Evolutionary conservation across 2,797 vertebrate genomes (phyloP).

Genomic region (Amazonetta brasiliensis): DNA sequence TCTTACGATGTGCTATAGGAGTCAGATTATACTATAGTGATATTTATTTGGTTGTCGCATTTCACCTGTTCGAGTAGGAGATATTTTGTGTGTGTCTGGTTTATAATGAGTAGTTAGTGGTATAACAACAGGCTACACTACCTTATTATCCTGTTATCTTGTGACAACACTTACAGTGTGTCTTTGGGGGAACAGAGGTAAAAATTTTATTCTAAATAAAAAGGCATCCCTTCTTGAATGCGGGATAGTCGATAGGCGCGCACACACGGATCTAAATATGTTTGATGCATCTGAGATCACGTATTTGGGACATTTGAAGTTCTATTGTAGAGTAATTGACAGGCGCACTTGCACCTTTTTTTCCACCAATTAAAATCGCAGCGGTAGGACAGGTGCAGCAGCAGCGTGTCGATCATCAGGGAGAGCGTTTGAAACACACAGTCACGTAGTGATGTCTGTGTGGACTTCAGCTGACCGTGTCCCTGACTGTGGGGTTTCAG

Average conservation of each 20-base stretch:
- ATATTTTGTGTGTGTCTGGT: conserved; percentile 42
- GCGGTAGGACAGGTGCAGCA: not conserved
- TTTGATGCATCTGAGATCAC: not conserved
- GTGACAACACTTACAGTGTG: conserved; percentile 55
- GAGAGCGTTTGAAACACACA: not conserved
- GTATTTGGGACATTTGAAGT: not conserved
- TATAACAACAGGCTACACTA: conserved; percentile 62
- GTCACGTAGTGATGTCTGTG: not conserved
- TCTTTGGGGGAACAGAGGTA: conserved; percentile 53
- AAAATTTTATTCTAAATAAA: conserved; percentile 51
- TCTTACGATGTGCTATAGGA: conserved; percentile 3
- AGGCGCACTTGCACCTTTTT: not conserved
- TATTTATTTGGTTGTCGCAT: conserved; percentile 56
- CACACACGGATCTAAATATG: not conserved
- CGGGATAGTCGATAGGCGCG: not conserved
- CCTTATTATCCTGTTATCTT: conserved; percentile 73
- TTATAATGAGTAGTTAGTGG: conserved; percentile 72
- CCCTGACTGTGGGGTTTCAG: not conserved
- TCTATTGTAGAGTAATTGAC: not conserved
- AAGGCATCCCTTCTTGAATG: conserved; percentile 42
- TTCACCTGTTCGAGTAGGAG: conserved; percentile 65
- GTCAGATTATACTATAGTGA: conserved; percentile 27
- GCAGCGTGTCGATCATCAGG: not conserved
- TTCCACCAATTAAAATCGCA: not conserved
- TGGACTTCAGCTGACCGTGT: not conserved